Base-by-base conservation (phyloP, 1,140 invertebrate species). In the Solenopsis fugax region DNA sequence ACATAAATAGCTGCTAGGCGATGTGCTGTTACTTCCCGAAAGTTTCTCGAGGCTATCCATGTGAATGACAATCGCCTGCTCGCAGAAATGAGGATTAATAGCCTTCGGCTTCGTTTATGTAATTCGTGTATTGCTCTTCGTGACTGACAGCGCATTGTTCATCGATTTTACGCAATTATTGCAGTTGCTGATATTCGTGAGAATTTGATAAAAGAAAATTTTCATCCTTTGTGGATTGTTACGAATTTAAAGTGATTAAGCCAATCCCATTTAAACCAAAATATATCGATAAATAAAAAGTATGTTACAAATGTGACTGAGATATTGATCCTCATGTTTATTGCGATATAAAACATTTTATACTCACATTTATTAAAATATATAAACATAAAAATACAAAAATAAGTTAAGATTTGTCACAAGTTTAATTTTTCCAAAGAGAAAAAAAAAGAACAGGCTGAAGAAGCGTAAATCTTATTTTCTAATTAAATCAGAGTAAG, bases 1-100 rank as follows among this genome's bases (percentile, higher is more conserved):
- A 84, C 80, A 84, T 84, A 84, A 84, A 84, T 73, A 50, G 16
- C 41, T 50, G 41, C 12, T 73, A 82, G 41, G 21, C 41, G n/a
- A 10, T 71, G 16, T 50, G 41, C 41, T 73, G 18, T 75, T 84
- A 75, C 80, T 84, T 84, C 80, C 80, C 69, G 80, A 75, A 84
- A 73, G 69, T 84, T 84, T 75, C 80, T 50, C 69, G 69, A 75
- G 45, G 24, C 54, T 82, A 58, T 62, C 24, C 16, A 84, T n/a
- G 29, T 60, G 29, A 50, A 84, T 62, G 48, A 81, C 48, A 81
- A 81, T 69, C 2, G n/a, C n/a, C 48, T 34, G 34, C 64, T 71
- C 21, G 10, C 37, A 29, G 16, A 24, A 81, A 81, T 58, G 54
- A 56, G 69, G 24, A 75, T 84, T 60, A 72, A 73, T 75, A 60